These are phyloP conservation scores for Tyrannus savana DNA, from an alignment of 2,113 vertebrate species.

Conservation along the genomic window DNA sequence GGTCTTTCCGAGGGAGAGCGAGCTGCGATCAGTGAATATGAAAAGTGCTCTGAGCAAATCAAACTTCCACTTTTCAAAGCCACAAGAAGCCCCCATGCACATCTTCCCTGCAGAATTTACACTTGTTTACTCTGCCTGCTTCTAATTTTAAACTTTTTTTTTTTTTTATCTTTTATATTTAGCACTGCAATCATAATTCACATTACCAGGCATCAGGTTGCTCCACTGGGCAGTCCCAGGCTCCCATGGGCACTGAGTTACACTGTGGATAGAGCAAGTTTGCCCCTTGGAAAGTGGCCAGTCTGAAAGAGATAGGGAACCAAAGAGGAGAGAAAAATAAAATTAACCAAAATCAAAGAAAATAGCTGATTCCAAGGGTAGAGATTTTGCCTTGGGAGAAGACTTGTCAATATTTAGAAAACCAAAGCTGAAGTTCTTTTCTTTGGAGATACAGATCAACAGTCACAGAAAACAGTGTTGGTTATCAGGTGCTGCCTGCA, in stretches of 20 bases:
- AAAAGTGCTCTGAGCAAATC: not conserved
- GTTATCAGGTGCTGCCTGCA: not conserved
- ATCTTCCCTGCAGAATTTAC: not conserved
- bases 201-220: not conserved
- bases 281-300: not conserved
- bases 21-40: not conserved
- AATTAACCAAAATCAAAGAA: not conserved
- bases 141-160: not conserved
- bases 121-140: not conserved
- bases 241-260: fast-evolving
- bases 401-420: not conserved
- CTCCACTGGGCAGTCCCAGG: not conserved
- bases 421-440: not conserved
- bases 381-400: not conserved
- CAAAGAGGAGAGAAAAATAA: not conserved
- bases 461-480: not conserved
- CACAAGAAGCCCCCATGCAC: not conserved
- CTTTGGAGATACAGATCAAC: not conserved
- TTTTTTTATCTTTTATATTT: not conserved
- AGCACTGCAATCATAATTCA: not conserved
- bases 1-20: not conserved
- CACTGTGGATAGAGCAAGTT: too few relatives aligned
- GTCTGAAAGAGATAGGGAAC: not conserved
- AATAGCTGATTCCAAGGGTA: not conserved
- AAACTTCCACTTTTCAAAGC: not conserved